Evolutionary conservation across 1,140 invertebrate species (phyloP).

Genomic region (Drosophila pachea): DNA sequence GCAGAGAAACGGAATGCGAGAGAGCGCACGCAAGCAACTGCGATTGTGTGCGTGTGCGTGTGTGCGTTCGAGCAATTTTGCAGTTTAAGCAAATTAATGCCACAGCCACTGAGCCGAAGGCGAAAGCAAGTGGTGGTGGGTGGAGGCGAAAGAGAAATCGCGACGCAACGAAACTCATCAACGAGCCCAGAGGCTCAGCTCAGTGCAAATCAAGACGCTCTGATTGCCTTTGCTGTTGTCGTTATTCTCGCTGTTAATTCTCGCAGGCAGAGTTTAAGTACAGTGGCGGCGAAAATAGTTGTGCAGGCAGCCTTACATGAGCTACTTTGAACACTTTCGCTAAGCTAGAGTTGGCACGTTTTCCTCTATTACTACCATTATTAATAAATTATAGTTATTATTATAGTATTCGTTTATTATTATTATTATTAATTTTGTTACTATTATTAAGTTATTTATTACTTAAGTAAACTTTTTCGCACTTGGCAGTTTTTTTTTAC

Average conservation of each 20-base stretch:
- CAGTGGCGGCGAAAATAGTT: not conserved
- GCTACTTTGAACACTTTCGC: too few relatives aligned
- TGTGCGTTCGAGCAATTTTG: conserved; percentile 40
- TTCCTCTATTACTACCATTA: too few relatives aligned
- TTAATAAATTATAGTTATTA: too few relatives aligned
- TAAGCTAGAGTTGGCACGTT: too few relatives aligned
- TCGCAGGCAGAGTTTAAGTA: conserved; percentile 6
- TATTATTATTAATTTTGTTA: too few relatives aligned
- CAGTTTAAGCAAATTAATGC: conserved; percentile 59
- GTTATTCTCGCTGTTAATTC: conserved; percentile 36
- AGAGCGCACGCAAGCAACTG: not conserved
- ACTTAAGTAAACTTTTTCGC: not conserved
- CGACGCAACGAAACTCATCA: conserved; percentile 47
- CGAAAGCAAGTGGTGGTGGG: not conserved
- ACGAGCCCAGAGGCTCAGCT: not conserved
- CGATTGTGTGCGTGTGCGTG: conserved; percentile 1
- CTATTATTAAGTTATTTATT: too few relatives aligned
- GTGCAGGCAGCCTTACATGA: not conserved
- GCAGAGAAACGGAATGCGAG: not conserved
- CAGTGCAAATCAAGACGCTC: conserved; percentile 14
- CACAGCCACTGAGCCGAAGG: too few relatives aligned
- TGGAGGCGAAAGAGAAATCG: conserved; percentile 23
- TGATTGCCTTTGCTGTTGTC: conserved; percentile 8
- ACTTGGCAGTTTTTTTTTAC: not conserved
- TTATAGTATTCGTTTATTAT: too few relatives aligned